A percentile compares a stretch with the other conserved stretches of the same genome.
phyloP scores from a whole-genome alignment of 2,797 vertebrate genomes.

The Sebastes paucispinis region DNA sequence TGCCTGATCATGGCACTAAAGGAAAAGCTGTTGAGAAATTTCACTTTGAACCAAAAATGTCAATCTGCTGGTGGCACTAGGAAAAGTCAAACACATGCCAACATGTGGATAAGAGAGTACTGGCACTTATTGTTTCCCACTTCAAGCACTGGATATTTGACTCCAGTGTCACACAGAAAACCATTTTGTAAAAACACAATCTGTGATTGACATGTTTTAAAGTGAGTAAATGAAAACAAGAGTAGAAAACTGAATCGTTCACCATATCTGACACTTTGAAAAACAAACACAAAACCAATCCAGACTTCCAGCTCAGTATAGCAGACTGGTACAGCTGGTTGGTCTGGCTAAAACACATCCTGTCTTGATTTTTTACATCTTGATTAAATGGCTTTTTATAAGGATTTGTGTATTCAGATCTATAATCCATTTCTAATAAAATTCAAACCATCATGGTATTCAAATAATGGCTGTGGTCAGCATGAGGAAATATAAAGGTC shows the following conservation, averaged over 20 bases:
- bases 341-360: not conserved
- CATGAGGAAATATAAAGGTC: constrained; percentile 16
- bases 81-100: not conserved
- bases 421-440: constrained; percentile 10
- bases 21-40: not conserved
- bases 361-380: not conserved
- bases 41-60: not conserved
- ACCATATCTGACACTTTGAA: not conserved
- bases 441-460: not conserved
- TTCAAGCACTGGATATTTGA: not conserved
- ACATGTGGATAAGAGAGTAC: too few species aligned
- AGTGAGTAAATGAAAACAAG: not conserved
- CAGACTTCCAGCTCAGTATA: not conserved
- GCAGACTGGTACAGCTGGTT: not conserved
- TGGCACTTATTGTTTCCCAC: too few species aligned
- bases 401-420: not conserved
- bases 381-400: not conserved
- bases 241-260: too few species aligned
- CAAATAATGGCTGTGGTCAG: not conserved
- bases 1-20: not conserved
- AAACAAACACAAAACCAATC: not conserved
- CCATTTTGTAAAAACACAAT: not conserved
- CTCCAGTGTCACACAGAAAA: not conserved
- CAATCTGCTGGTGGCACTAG: not conserved
- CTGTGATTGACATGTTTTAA: not conserved